Percentiles rank a stretch among this genome's conserved stretches.
Conservation (phyloP, 2,797 vertebrate species). For the Danio choprae region DNA sequence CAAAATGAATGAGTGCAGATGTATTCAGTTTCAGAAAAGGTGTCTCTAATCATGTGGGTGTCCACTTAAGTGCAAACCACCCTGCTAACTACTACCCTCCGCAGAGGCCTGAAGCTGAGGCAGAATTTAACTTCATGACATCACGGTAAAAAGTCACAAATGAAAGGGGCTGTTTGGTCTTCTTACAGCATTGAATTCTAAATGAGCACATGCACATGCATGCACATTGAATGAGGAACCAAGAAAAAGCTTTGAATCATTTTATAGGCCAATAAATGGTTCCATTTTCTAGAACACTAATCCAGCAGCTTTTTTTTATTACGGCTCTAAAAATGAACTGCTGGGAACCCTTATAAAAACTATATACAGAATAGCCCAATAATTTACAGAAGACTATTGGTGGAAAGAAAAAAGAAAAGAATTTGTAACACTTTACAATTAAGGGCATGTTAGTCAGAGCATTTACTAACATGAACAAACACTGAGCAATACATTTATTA, state of each 20-base stretch:
- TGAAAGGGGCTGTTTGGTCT: conserved; percentile 25
- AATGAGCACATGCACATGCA: background rate
- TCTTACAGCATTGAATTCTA: conserved; percentile 11
- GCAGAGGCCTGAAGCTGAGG: background rate
- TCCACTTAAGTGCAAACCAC: conserved; percentile 34
- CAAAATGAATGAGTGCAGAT: conserved; percentile 20
- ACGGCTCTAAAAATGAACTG: background rate
- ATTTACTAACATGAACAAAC: too few species aligned
- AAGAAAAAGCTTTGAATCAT: background rate
- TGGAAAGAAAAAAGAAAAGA: background rate
- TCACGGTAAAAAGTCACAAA: conserved; percentile 34
- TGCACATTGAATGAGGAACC: background rate
- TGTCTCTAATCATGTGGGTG: conserved; percentile 38
- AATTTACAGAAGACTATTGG: background rate
- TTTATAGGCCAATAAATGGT: conserved; percentile 11
- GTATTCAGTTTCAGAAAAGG: conserved; percentile 23
- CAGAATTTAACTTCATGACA: conserved; percentile 16
- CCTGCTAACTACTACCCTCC: conserved; percentile 7
- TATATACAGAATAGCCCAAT: background rate
- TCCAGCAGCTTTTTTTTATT: too few species aligned
- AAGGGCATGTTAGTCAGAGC: too few species aligned
- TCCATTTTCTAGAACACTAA: background rate
- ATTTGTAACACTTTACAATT: too few species aligned
- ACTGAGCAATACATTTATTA: too few species aligned
- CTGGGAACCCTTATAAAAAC: background rate